Evolutionary conservation across 2,888 invertebrate species (phyloP).

Genomic region (Campoplex capitator): DNA sequence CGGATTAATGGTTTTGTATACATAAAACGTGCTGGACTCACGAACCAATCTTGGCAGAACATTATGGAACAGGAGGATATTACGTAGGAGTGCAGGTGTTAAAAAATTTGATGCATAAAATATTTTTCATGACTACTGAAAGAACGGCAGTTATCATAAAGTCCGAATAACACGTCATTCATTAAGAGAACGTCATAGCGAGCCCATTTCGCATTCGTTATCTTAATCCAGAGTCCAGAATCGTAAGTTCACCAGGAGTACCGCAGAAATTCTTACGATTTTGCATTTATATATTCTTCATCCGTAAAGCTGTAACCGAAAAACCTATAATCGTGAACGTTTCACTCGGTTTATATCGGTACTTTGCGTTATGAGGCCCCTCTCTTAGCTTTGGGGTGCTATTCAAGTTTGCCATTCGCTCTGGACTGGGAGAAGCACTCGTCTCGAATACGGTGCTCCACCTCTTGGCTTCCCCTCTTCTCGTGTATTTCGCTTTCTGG

Average conservation of each 20-base stretch:
- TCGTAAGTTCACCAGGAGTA: not conserved
- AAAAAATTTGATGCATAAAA: not conserved
- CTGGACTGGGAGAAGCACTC: slow-evolving; percentile 35
- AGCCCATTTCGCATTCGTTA: not conserved
- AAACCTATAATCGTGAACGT: slow-evolving; percentile 51
- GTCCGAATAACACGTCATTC: not conserved
- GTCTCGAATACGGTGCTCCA: slow-evolving; percentile 47
- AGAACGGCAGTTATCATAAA: slow-evolving; percentile 1
- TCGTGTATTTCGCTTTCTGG: slow-evolving; percentile 41
- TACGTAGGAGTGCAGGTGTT: not conserved
- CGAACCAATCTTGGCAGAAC: not conserved
- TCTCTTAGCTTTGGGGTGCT: slow-evolving; percentile 26
- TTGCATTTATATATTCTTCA: slow-evolving; percentile 36
- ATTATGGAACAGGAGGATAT: not conserved
- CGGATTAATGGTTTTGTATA: not conserved
- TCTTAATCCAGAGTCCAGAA: not conserved
- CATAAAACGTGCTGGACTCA: not conserved
- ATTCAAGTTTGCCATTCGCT: slow-evolving; percentile 59
- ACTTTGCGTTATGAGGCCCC: slow-evolving; percentile 53
- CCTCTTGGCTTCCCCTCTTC: slow-evolving; percentile 22
- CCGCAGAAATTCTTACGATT: slow-evolving; percentile 20
- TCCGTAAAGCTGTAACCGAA: slow-evolving; percentile 42
- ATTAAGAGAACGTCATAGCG: slow-evolving; percentile 10
- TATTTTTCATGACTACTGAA: not conserved
- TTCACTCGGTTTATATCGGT: slow-evolving; percentile 52